A percentile compares a stretch with the other conserved stretches of the same genome.
Conservation (phyloP, 2,797 vertebrate species). For the Botia almorhae region DNA sequence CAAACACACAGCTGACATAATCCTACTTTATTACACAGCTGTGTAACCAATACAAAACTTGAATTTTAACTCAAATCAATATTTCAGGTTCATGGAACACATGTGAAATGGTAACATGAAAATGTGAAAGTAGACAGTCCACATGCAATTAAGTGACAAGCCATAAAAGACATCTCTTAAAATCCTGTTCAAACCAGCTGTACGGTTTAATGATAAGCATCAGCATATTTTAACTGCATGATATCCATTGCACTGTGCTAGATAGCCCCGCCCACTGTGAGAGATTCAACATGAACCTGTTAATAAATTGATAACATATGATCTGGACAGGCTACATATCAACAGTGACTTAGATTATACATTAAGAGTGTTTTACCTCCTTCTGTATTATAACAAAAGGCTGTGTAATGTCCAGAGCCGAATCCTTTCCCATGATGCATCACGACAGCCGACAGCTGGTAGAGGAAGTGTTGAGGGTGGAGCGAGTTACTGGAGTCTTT, state of each 20-base stretch:
- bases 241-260: neutral
- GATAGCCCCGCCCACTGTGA: neutral
- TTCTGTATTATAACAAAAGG: slow-evolving; percentile 94
- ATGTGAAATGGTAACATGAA: neutral
- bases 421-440: slow-evolving; percentile 91
- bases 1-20: too few species aligned
- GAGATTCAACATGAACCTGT: too few species aligned
- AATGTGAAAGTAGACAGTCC: too few species aligned
- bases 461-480: slow-evolving; percentile 87
- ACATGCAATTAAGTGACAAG: neutral
- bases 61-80: too few species aligned
- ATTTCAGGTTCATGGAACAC: too few species aligned
- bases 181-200: too few species aligned
- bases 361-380: slow-evolving; percentile 80
- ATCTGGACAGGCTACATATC: too few species aligned
- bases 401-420: slow-evolving; percentile 89
- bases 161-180: too few species aligned
- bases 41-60: too few species aligned
- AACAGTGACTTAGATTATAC: neutral
- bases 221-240: neutral
- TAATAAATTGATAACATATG: too few species aligned
- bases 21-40: too few species aligned
- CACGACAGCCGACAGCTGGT: slow-evolving; percentile 87
- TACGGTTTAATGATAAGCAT: too few species aligned
- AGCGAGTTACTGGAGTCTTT: slow-evolving; percentile 80